Conservation (phyloP, 2,888 invertebrate genomes). For the Meghimatium bilineatum region DNA sequence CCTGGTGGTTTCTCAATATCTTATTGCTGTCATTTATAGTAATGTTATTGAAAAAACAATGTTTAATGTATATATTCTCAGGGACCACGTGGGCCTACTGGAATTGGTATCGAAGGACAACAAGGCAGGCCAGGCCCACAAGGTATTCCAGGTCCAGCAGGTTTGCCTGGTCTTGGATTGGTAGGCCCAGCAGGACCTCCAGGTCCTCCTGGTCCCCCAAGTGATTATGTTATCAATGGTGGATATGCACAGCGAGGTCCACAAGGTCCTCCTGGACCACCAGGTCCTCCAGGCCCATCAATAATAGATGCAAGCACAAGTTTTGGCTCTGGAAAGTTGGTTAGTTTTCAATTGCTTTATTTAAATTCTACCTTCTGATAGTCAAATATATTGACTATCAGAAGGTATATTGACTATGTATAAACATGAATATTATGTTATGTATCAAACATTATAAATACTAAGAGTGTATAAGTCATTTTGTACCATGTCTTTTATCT, state of each 20-base stretch:
- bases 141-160: slow-evolving; percentile 53
- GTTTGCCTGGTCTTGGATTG: slow-evolving; percentile 45
- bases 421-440: no score
- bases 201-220: slow-evolving; percentile 57
- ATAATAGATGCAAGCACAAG: not conserved
- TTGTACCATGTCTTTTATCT: no score
- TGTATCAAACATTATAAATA: no score
- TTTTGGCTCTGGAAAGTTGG: not conserved
- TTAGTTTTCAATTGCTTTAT: slow-evolving; percentile 1
- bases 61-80: slow-evolving; percentile 1
- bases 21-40: no score
- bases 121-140: slow-evolving; percentile 57
- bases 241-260: slow-evolving; percentile 56
- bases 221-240: slow-evolving; percentile 47
- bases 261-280: slow-evolving; percentile 63
- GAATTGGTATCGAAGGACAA: slow-evolving; percentile 39
- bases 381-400: no score
- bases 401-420: no score
- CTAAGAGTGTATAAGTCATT: no score
- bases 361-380: not conserved
- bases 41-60: no score
- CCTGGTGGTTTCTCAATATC: not conserved
- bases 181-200: slow-evolving; percentile 52
- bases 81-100: slow-evolving; percentile 54
- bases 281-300: slow-evolving; percentile 58